Base-by-base conservation (phyloP, 1,140 invertebrate genomes). In the Aphelinus atriplicis region DNA sequence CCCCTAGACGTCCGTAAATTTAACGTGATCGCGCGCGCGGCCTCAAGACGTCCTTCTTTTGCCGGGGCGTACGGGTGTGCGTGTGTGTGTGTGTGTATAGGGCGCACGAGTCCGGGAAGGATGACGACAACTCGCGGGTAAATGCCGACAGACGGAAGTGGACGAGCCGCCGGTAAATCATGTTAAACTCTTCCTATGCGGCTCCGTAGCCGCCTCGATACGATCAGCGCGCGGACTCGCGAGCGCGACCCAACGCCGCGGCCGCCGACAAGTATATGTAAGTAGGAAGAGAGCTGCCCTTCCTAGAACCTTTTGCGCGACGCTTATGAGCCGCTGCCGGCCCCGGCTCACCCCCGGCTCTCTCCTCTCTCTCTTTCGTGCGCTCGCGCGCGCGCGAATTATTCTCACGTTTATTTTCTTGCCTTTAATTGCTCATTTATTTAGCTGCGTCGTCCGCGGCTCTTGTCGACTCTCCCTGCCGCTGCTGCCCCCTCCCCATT, bases 81-180 rank as follows among this genome's bases (percentile, higher is more conserved):
- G 65, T 26, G 26, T 0, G 26, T 26, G 26, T 0, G 26, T 26
- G 26, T 26, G 26, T 26, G 26, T 26, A 26, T 26, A 26, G 26
- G 26, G 26, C 26, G 26, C 26, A 26, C 26, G 26, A 56, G 65
- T 3, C 7, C 51, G 43, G 10, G 10, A n/a, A 58, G 67, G 47
- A 62, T 62, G 68, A 61, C 68, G 58, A 60, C 58, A 10, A 53
- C 42, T 71, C 58, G 43, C 69, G 6, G 51, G 48, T 26, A 26
- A 69, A 63, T n/a, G 61, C 70, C 70, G 70, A 64, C 70, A 53
- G 42, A 69, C 45, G 75, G 70, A 75, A 72, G 66, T 68, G 58
- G 60, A 60, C n/a, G 61, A 79, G 70, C 60, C 64, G 65, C 71
- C 68, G 76, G 57, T 81, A 76, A 81, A 79, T 81, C 76, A 79